Evolutionary conservation across 2,797 vertebrate genomes (phyloP).

Genomic region (Labeo calbasu): DNA sequence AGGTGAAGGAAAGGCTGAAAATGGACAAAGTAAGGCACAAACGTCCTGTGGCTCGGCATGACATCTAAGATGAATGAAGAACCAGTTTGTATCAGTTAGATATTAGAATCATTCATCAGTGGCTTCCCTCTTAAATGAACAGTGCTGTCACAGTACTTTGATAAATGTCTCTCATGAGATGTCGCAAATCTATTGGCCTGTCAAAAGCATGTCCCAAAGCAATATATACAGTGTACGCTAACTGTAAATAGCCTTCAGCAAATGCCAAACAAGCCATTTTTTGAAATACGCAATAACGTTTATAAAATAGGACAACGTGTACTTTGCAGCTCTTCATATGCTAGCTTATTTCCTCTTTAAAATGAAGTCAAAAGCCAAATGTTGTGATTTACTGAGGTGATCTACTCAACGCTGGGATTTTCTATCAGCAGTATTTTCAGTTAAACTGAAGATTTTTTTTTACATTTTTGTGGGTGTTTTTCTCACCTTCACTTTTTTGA

Average conservation of each 20-base stretch:
- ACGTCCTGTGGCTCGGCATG: not conserved
- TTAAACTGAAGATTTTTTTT: not conserved
- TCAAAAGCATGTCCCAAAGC: slow-evolving; percentile 2
- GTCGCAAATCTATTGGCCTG: slow-evolving; percentile 19
- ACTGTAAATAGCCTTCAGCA: slow-evolving; percentile 23
- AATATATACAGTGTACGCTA: slow-evolving; percentile 10
- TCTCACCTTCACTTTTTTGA: not conserved
- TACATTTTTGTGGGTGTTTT: not conserved
- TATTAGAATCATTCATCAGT: slow-evolving; percentile 2
- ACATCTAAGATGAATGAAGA: slow-evolving; percentile 15
- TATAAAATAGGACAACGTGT: not conserved
- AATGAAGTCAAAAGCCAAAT: slow-evolving; percentile 17
- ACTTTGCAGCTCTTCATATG: not conserved
- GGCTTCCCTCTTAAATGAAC: slow-evolving; percentile 41
- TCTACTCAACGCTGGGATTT: not conserved
- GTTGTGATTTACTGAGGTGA: slow-evolving; percentile 11
- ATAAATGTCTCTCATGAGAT: slow-evolving; percentile 24
- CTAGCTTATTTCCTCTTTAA: not conserved
- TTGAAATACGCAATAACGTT: slow-evolving; percentile 40
- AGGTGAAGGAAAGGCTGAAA: not conserved
- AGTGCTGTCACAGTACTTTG: slow-evolving; percentile 20
- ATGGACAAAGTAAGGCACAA: not conserved
- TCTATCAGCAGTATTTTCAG: slow-evolving; percentile 27
- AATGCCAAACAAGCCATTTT: slow-evolving; percentile 26
- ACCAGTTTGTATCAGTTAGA: slow-evolving; percentile 13